A percentile compares a stretch with the other conserved stretches of the same genome.
Evolutionary conservation across 2,797 vertebrate genomes (phyloP).

Genomic region (Thalassophryne amazonica): DNA sequence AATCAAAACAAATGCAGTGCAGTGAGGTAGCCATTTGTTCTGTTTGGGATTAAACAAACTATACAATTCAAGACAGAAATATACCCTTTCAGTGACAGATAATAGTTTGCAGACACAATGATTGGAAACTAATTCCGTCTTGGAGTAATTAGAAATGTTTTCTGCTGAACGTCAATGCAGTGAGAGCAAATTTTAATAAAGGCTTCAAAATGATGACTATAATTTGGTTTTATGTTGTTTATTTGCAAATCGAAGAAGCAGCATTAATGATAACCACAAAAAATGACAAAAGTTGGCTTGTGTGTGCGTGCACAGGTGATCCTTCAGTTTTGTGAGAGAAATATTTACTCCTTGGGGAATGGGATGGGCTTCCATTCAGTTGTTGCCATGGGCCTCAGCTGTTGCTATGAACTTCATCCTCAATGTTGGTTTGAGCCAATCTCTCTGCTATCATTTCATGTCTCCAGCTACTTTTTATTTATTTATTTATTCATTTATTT

Average conservation of each 20-base stretch:
- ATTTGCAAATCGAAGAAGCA: background rate
- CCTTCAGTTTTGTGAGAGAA: slow-evolving; percentile 15
- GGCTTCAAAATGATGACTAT: slow-evolving; percentile 16
- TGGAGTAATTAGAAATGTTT: slow-evolving; percentile 26
- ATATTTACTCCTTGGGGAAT: slow-evolving; percentile 26
- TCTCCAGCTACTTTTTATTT: background rate
- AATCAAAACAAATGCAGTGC: slow-evolving; percentile 11
- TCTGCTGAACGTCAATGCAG: slow-evolving; percentile 35
- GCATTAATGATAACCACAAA: background rate
- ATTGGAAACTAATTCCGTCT: slow-evolving; percentile 55
- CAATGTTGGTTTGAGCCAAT: slow-evolving; percentile 15
- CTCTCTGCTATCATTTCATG: background rate
- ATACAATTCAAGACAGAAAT: slow-evolving; percentile 43
- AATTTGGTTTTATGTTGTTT: slow-evolving; percentile 11
- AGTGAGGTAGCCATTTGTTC: slow-evolving; percentile 44
- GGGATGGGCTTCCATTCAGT: slow-evolving; percentile 35
- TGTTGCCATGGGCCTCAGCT: slow-evolving; percentile 54
- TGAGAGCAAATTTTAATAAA: slow-evolving; percentile 29
- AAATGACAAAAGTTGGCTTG: background rate
- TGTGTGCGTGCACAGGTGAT: slow-evolving; percentile 6
- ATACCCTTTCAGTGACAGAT: slow-evolving; percentile 42
- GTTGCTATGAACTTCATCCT: slow-evolving; percentile 52
- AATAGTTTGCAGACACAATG: slow-evolving; percentile 39
- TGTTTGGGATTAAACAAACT: slow-evolving; percentile 49
- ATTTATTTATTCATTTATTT: too few species aligned